Percentiles rank a stretch among this genome's conserved stretches.
phyloP scores from a whole-genome alignment of 2,113 vertebrate species.

The Psilopsiagon aymara region DNA sequence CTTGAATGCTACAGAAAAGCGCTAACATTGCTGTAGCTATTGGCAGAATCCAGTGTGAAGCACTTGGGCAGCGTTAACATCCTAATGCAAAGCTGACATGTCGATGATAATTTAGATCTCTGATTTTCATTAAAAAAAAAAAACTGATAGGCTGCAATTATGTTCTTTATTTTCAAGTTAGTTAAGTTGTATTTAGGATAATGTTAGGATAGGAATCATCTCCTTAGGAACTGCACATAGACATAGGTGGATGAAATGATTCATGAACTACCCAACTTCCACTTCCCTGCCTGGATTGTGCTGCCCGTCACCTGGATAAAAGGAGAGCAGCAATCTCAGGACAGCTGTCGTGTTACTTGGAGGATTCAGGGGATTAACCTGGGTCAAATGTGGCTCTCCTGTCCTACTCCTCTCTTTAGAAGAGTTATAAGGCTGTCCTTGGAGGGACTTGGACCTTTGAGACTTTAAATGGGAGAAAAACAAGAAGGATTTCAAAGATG shows the following conservation, averaged over 20 bases:
- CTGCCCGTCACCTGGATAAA: neutral
- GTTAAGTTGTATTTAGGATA: neutral
- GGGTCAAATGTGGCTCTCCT: neutral
- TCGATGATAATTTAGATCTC: slow-evolving; percentile 6
- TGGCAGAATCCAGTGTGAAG: neutral
- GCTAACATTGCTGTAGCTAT: neutral
- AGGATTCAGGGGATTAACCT: accelerated
- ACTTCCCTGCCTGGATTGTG: neutral
- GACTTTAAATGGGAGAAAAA: neutral
- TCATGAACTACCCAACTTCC: neutral
- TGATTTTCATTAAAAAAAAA: neutral
- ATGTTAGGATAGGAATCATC: neutral
- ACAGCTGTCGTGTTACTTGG: neutral
- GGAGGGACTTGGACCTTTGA: neutral
- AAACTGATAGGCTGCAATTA: neutral
- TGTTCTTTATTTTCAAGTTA: slow-evolving; percentile 4
- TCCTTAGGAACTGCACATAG: neutral
- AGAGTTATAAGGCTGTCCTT: neutral
- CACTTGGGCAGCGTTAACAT: neutral
- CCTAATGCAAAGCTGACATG: neutral
- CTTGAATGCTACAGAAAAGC: neutral
- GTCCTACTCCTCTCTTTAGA: neutral
- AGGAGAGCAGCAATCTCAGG: neutral
- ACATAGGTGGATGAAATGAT: neutral
- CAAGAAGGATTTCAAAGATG: neutral